Evolutionary conservation across 2,113 vertebrate species (phyloP).

Genomic region (Hirundichthys speculiger): DNA sequence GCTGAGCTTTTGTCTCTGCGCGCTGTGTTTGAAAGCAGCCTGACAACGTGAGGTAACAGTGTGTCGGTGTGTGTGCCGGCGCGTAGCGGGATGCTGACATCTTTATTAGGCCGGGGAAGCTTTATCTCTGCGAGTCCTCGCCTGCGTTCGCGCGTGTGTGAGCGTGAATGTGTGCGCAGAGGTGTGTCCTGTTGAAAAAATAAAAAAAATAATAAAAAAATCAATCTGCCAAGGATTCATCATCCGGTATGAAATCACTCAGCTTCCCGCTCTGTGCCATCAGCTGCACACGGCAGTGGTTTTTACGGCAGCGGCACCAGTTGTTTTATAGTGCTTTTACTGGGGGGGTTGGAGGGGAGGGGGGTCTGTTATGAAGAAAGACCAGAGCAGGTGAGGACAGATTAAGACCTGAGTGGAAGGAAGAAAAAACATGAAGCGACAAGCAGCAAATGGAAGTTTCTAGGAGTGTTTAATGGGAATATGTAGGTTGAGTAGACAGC

Average conservation of each 20-base stretch:
- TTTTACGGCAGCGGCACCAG: conserved; percentile 25
- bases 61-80: neutral
- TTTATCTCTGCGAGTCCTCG: conserved; percentile 12
- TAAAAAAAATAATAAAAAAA: too few species aligned
- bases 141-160: neutral
- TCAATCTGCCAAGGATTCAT: conserved; percentile 30
- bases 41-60: neutral
- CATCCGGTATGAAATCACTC: conserved; percentile 24
- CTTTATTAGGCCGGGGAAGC: conserved; percentile 3
- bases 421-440: neutral
- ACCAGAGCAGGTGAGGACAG: neutral
- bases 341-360: too few species aligned
- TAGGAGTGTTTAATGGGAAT: too few species aligned
- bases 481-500: too few species aligned
- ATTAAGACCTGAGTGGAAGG: neutral
- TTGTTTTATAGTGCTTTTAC: conserved; percentile 48
- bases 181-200: conserved; percentile 7
- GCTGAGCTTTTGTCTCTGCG: too few species aligned
- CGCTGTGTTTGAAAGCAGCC: too few species aligned
- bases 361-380: neutral
- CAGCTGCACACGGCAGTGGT: conserved; percentile 12
- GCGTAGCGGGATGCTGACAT: conserved; percentile 11
- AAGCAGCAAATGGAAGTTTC: neutral
- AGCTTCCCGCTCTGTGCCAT: conserved; percentile 16
- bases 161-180: neutral